Conservation (phyloP, 2,113 vertebrate species). For the Gulo gulo region DNA sequence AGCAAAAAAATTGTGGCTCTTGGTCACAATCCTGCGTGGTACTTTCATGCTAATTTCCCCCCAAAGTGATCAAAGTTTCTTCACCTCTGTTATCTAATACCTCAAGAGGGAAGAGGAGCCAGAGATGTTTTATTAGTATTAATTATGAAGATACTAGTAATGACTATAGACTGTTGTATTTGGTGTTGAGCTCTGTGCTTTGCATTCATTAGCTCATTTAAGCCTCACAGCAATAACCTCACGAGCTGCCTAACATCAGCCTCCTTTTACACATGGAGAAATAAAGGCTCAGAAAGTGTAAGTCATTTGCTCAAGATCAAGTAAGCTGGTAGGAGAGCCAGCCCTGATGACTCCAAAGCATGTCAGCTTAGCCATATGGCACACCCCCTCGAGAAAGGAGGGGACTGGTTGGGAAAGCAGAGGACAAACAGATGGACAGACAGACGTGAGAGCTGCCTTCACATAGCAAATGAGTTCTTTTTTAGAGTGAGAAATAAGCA, state of each 20-base stretch:
- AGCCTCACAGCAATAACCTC: not conserved
- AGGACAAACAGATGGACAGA: not conserved
- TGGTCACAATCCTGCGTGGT: not conserved
- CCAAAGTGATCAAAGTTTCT: not conserved
- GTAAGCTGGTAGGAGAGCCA: not conserved
- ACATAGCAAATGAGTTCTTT: not conserved
- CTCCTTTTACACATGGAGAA: conserved; percentile 12
- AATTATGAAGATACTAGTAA: conserved; percentile 37
- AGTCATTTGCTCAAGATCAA: not conserved
- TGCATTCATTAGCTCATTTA: conserved; percentile 49
- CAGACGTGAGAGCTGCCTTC: not conserved
- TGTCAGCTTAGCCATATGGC: not conserved
- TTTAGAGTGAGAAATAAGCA: not conserved
- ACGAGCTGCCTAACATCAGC: not conserved
- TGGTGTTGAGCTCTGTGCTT: not conserved
- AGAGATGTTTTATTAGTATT: conserved; percentile 36
- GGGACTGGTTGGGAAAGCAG: not conserved
- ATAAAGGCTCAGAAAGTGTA: not conserved
- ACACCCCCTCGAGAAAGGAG: not conserved
- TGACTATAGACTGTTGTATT: not conserved
- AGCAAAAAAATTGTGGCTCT: not conserved
- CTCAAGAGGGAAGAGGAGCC: not conserved
- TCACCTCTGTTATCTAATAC: not conserved
- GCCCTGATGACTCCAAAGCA: not conserved
- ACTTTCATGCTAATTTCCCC: not conserved